phyloP scores from a whole-genome alignment of 2,888 invertebrate genomes.

The Thymelicus acteon region DNA sequence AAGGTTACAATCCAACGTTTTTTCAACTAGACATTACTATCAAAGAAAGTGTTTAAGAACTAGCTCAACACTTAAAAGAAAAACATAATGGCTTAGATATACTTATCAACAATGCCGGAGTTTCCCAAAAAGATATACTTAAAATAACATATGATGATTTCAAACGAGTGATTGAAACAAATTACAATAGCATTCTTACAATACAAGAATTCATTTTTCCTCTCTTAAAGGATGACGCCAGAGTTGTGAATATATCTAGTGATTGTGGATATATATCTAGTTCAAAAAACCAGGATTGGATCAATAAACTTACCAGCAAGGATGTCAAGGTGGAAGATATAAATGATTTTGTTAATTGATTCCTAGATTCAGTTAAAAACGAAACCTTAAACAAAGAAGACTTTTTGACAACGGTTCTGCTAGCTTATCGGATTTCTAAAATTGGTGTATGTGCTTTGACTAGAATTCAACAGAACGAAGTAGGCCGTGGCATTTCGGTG shows the following conservation, averaged over 20 bases:
- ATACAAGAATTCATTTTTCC: conserved; percentile 46
- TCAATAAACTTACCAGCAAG: conserved; percentile 42
- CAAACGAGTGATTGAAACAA: conserved; percentile 47
- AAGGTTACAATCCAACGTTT: conserved; percentile 64
- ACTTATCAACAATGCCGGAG: conserved; percentile 50
- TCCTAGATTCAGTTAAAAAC: conserved; percentile 46
- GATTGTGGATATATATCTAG: conserved; percentile 49
- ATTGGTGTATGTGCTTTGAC: conserved; percentile 48
- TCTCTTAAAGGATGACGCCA: conserved; percentile 46
- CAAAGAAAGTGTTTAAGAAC: conserved; percentile 43
- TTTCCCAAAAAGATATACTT: background rate
- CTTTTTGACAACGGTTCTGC: conserved; percentile 41
- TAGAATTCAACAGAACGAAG: conserved; percentile 45
- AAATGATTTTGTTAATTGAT: conserved; percentile 48
- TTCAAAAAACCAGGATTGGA: conserved; percentile 47
- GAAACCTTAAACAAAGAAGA: conserved; percentile 44
- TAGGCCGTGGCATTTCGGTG: conserved; percentile 47
- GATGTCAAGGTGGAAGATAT: conserved; percentile 45
- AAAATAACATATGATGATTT: conserved; percentile 42
- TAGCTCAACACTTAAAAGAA: conserved; percentile 46
- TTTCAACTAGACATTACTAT: conserved; percentile 49
- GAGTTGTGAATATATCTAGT: conserved; percentile 49
- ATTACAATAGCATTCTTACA: conserved; percentile 47
- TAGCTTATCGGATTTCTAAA: conserved; percentile 48
- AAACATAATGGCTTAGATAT: conserved; percentile 51